Percentiles rank a stretch among this genome's conserved stretches.
These are phyloP conservation scores for Lordiphosa fenestrarum DNA, from an alignment of 2,888 invertebrate genomes.

Conservation along the genomic window DNA sequence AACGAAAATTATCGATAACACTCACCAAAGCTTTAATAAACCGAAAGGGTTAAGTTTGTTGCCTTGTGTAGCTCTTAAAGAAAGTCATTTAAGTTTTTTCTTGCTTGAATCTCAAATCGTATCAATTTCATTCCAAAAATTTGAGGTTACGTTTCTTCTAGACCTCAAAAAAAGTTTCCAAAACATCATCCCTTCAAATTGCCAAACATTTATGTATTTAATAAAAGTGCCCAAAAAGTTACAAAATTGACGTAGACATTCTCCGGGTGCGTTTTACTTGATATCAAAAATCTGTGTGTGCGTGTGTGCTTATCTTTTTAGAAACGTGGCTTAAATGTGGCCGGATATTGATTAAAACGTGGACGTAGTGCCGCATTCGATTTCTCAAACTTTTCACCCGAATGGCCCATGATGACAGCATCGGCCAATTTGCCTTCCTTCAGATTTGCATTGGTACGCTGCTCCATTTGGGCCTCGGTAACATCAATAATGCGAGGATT, in stretches of 20 bases:
- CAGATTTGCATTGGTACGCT: conserved; percentile 40
- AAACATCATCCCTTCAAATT: too few relatives aligned
- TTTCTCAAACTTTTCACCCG: conserved; percentile 76
- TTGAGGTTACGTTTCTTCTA: too few relatives aligned
- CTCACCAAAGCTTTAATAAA: too few relatives aligned
- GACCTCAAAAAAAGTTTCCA: too few relatives aligned
- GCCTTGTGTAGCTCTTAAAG: too few relatives aligned
- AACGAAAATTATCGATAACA: too few relatives aligned
- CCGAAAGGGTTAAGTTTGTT: too few relatives aligned
- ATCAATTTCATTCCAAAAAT: too few relatives aligned
- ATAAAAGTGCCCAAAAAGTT: conserved; percentile 45
- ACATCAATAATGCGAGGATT: conserved; percentile 84
- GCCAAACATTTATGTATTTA: conserved; percentile 29
- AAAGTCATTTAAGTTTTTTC: too few relatives aligned
- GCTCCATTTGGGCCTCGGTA: conserved; percentile 80
- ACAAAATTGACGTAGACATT: conserved; percentile 54
- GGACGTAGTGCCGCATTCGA: conserved; percentile 77
- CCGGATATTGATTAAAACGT: conserved; percentile 78
- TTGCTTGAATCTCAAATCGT: too few relatives aligned
- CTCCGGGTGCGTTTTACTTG: conserved; percentile 19
- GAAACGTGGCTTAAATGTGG: conserved; percentile 77
- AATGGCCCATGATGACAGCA: conserved; percentile 76
- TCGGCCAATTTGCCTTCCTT: conserved; percentile 70
- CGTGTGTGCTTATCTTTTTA: conserved; percentile 38
- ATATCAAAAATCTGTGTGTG: conserved; percentile 3